phyloP scores from a whole-genome alignment of 2,888 invertebrate species.

The Drepana falcataria region DNA sequence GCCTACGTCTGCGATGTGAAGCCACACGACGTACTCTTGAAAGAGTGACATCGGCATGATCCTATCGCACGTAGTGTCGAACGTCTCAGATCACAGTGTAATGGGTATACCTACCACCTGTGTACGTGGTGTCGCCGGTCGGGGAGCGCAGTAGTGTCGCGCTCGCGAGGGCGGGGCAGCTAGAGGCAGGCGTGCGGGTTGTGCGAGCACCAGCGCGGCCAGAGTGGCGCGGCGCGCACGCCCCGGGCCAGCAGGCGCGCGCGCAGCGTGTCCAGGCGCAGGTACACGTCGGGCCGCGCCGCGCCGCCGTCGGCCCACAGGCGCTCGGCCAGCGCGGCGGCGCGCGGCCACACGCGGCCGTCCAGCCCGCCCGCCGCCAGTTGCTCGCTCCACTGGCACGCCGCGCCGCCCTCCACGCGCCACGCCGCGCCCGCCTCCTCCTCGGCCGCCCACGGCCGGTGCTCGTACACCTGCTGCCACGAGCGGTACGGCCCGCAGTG shows the following conservation, averaged over 20 bases:
- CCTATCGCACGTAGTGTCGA: too few species aligned
- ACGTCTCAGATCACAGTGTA: too few species aligned
- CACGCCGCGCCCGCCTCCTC: conserved; percentile 38
- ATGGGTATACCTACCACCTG: not conserved
- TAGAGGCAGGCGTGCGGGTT: conserved; percentile 85
- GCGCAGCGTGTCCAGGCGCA: conserved; percentile 82
- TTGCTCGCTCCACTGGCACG: conserved; percentile 92
- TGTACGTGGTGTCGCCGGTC: too few species aligned
- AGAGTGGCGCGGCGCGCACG: conserved; percentile 83
- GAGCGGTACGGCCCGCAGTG: conserved; percentile 92
- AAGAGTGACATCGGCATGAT: too few species aligned
- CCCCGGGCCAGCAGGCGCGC: conserved; percentile 81
- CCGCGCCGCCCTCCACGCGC: conserved; percentile 85
- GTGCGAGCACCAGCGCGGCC: conserved; percentile 88
- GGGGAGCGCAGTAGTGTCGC: too few species aligned
- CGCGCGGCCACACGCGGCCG: conserved; percentile 89
- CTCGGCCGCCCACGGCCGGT: conserved; percentile 84
- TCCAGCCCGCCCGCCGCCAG: conserved; percentile 85
- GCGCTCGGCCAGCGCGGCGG: conserved; percentile 89
- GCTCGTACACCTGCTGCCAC: conserved; percentile 92
- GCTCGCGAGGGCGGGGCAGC: too few species aligned
- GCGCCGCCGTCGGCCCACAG: conserved; percentile 82
- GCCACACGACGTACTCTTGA: too few species aligned
- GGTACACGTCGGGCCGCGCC: conserved; percentile 81
- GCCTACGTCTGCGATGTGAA: too few species aligned